These are phyloP conservation scores for Oceanites oceanicus DNA, from an alignment of 2,113 vertebrate species.

Conservation along the genomic window DNA sequence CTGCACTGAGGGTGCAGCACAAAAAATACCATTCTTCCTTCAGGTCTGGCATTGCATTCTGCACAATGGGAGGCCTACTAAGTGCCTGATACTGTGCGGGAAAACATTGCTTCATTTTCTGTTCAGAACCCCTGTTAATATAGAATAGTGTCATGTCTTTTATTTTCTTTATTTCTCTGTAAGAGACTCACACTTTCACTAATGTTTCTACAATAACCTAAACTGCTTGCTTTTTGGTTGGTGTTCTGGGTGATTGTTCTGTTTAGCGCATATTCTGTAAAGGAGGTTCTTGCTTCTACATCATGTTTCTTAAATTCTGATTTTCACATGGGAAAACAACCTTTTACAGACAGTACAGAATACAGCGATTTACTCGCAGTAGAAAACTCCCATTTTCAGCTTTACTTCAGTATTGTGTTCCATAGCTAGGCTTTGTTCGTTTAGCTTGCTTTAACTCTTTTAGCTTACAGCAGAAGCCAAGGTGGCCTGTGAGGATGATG, in stretches of 20 bases:
- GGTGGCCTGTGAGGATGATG: not conserved
- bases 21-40: not conserved
- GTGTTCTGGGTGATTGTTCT: not conserved
- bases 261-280: conserved; percentile 24
- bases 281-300: conserved; percentile 42
- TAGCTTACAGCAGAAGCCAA: not conserved
- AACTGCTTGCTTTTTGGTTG: conserved; percentile 18
- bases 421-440: not conserved
- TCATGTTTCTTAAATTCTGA: conserved; percentile 13
- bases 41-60: not conserved
- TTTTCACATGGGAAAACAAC: not conserved
- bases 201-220: conserved; percentile 34
- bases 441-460: not conserved
- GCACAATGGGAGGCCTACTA: not conserved
- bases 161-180: not conserved
- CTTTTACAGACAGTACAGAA: not conserved
- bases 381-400: not conserved
- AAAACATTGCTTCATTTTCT: not conserved
- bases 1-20: not conserved
- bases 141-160: not conserved
- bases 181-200: not conserved
- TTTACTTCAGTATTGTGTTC: not conserved
- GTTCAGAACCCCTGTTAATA: not conserved
- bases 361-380: not conserved
- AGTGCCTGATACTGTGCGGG: not conserved